Evolutionary conservation across 2,797 vertebrate species (phyloP), one percentile per base, ranked within the genome.

Genomic region (Pristis pectinata): DNA sequence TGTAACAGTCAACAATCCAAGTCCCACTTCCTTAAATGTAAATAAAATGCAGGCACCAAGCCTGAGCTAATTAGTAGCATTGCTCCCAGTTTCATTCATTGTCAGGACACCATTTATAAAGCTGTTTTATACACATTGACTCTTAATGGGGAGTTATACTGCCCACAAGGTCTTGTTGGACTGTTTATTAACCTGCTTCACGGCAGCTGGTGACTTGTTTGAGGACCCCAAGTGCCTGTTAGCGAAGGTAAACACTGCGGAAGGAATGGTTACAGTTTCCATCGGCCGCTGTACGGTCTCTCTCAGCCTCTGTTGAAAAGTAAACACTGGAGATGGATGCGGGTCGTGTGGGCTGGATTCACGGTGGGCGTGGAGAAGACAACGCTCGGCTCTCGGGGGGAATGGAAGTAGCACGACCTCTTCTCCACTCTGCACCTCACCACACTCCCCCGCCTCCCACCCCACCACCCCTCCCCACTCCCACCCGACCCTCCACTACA

Each of bases 331-430:
- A 91, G 0, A 7, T 93, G 70, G 7, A 30, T n/a, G 27, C 27
- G 80, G 80, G 94, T 95, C 95, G 95, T 96, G 96, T 96, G 96
- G 97, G 96, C 96, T 96, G 96, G 96, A 94, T 0, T 80, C 59
- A 61, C 13, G 13, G 59, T 61, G 59, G 6, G 59, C 61, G 59
- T 61, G n/a, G n/a, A n/a, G n/a, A n/a, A n/a, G n/a, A n/a, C n/a
- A n/a, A n/a, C n/a, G n/a, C n/a, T n/a, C n/a, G n/a, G n/a, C n/a
- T n/a, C n/a, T n/a, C n/a, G n/a, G n/a, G n/a, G n/a, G n/a, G n/a
- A n/a, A n/a, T n/a, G n/a, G n/a, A n/a, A n/a, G n/a, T n/a, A n/a
- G n/a, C n/a, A n/a, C n/a, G 59, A 7, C 59, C 59, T 7, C 6
- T 59, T 61, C 59, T 13, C 59, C 59, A 61, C 0, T 59, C 59